Evolutionary conservation across 2,797 vertebrate species (phyloP), one percentile per base, ranked within the genome.

Genomic region (Antennarius maculatus): DNA sequence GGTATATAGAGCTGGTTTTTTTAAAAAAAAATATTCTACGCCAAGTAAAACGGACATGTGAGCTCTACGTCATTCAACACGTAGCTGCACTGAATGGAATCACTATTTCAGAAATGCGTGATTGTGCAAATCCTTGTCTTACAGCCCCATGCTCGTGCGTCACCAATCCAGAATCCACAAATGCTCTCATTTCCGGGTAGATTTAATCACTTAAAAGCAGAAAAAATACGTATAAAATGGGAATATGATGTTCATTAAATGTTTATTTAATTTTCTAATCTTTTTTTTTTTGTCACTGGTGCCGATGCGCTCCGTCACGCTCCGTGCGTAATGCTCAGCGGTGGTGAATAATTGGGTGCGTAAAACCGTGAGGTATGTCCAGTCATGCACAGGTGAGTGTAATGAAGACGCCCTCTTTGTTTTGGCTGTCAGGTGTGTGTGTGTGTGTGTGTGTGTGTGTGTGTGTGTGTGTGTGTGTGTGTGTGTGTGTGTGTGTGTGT

Each of bases 351-450:
- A 51, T 45, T 11, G 58, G 31, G 7, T 34, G 31, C 31, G 31
- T 23, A 59, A 64, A 66, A 50, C 5, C 53, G 52, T 18, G 51
- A 53, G 58, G 52, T 57, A 13, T 27, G 46, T 62, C 12, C 18
- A 42, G 45, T 71, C 74, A 64, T 73, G 71, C 52, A 31, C 54
- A 45, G 41, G 57, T 61, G 70, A 59, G 76, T 27, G 58, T 55
- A 69, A 59, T 54, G 28, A 45, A 76, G 61, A 69, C 8, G 1
- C 63, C 7, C 4, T 52, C 76, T 80, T 83, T 85, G 79, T 85
- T 85, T 58, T 27, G 62, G 66, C 68, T 84, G 81, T 81, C 85
- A 87, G 69, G 70, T 27, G 2, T 54, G 70, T 60, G 80, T 69
- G 68, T 27, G 2, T 23, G 23, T 69, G 70, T 27, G 2, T 54